Evolutionary conservation across 2,797 vertebrate species (phyloP).

Genomic region (Chrysocyon brachyurus): DNA sequence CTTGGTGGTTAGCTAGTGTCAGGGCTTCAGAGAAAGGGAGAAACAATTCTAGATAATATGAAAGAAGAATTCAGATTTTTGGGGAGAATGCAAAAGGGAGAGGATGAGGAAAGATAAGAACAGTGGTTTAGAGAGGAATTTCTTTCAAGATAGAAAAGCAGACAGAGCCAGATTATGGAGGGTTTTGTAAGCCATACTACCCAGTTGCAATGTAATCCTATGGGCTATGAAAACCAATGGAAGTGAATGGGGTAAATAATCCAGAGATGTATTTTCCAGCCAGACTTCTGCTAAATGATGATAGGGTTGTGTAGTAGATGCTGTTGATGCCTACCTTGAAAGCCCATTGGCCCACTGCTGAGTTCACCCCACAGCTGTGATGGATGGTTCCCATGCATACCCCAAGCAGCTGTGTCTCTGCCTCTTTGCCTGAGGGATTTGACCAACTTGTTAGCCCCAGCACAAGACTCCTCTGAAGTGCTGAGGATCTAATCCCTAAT

Average conservation of each 20-base stretch:
- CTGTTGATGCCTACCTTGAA: not conserved
- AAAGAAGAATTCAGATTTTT: not conserved
- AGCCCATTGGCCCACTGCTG: not conserved
- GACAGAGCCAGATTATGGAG: not conserved
- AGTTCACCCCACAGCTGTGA: not conserved
- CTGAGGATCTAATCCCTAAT: not conserved
- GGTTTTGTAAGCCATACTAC: not conserved
- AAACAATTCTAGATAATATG: not conserved
- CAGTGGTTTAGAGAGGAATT: not conserved
- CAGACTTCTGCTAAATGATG: not conserved
- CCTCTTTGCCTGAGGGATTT: not conserved
- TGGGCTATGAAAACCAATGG: not conserved
- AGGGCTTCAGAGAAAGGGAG: not conserved
- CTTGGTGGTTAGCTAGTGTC: not conserved
- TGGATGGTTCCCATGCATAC: rapidly evolving
- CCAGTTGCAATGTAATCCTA: not conserved
- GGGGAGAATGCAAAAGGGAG: not conserved
- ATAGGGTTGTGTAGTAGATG: not conserved
- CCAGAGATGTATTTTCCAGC: not conserved
- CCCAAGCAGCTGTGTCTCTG: not conserved
- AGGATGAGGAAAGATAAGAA: not conserved
- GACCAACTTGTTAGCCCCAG: not conserved
- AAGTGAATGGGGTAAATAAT: not conserved
- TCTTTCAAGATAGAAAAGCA: not conserved
- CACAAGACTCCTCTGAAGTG: not conserved